Conservation (phyloP, 2,797 vertebrate species). For the Neosilurus hyrtlii region DNA sequence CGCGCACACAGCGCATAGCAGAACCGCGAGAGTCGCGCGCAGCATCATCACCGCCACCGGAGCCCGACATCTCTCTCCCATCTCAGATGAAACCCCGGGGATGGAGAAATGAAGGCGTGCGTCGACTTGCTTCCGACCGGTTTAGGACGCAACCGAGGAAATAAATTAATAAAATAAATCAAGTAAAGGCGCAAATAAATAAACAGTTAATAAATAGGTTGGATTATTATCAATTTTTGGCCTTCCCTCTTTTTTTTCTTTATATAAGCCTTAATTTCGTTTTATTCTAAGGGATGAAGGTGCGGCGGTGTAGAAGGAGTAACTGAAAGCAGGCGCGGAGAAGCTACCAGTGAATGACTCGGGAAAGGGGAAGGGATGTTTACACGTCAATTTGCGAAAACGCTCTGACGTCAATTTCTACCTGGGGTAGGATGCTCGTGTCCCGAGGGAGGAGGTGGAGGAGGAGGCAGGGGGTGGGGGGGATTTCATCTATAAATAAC, state of each 20-base stretch:
- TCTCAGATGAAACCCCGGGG: conserved; percentile 67
- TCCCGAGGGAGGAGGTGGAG: conserved; percentile 64
- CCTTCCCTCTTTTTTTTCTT: conserved; percentile 21
- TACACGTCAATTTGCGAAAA: conserved; percentile 87
- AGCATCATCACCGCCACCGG: conserved; percentile 59
- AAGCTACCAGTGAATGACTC: conserved; percentile 57
- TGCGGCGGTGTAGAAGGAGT: conserved; percentile 48
- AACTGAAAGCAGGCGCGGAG: conserved; percentile 54
- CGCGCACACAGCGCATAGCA: conserved; percentile 67
- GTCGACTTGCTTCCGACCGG: conserved; percentile 21
- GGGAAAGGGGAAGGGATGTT: conserved; percentile 72
- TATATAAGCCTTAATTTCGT: neutral
- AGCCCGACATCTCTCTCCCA: conserved; percentile 77
- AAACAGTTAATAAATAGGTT: conserved; percentile 24
- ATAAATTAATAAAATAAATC: conserved; percentile 6
- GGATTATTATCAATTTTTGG: neutral
- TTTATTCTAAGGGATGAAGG: conserved; percentile 12
- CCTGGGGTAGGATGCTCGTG: conserved; percentile 76
- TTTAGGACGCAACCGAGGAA: conserved; percentile 16
- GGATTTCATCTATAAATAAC: conserved; percentile 51
- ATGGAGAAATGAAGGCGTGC: conserved; percentile 50
- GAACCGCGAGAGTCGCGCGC: conserved; percentile 69
- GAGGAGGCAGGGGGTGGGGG: conserved; percentile 28
- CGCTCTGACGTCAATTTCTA: conserved; percentile 87
- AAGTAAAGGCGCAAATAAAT: neutral